Evolutionary conservation across 2,113 vertebrate genomes (phyloP), one percentile per base, ranked within the genome.

Genomic region (Dipodomys spectabilis): DNA sequence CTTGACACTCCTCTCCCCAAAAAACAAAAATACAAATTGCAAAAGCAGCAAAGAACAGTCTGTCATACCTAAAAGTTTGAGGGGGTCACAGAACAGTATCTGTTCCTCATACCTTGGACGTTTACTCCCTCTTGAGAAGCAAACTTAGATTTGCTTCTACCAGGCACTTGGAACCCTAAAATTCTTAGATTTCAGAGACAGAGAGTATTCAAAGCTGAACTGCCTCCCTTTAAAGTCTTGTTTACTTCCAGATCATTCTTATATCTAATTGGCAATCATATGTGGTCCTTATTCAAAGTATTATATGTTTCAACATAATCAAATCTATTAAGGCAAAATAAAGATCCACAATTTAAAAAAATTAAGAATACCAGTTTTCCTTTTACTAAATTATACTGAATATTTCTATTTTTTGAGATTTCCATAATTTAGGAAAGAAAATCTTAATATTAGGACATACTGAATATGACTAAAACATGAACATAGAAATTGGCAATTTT

Each of bases 291-390:
- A 75, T 32, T 73, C 45, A 73, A 90, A 88, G 7, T 60, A 74
- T 82, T 53, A 57, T 57, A 15, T 13, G 15, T 57, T 87, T 93
- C 39, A 90, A 75, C 3, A 32, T 72, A 88, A 88, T 75, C 27
- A 86, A 91, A 83, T 9, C 53, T 87, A 88, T 45, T 87, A 94
- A 80, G 75, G 57, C 39, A 90, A 92, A 86, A 84, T 22, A 91
- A 79, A 92, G 57, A 93, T 88, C 81, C 91, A 87, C n/a, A 53
- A 87, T 71, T 71, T 93, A 68, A 27, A 78, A 91, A 83, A 88
- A 88, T 90, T 20, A 68, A 74, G 39, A 87, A 20, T 83, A 93
- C 15, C 15, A 77, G 16, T 80, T 88, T 80, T 35, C 7, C 75
- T 71, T 53, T 57, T 57, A 93, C 35, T 85, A 87, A 92, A 88